Base-by-base conservation (phyloP, 2,113 vertebrate species). In the Eublepharis macularius region DNA sequence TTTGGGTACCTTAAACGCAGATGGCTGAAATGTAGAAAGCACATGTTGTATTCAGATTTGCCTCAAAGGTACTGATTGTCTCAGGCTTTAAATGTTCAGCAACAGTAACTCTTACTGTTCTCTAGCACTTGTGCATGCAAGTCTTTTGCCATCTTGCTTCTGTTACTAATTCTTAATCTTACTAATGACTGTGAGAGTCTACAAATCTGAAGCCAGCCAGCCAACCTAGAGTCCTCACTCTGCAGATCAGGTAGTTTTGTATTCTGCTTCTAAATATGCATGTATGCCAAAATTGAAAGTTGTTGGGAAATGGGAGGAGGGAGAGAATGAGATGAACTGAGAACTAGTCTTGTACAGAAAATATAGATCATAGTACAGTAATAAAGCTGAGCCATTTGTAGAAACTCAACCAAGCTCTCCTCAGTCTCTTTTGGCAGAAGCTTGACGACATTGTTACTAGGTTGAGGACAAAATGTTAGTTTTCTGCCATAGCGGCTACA, bases 151-250 rank as follows among this genome's bases (percentile, higher is more conserved):
- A 80, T n/a, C n/a, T 54, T 86, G 80, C 74, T 1, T 83, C 83
- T 92, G 82, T 88, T 74, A 88, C 89, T 91, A 87, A 89, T 11
- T 13, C 10, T 86, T 90, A 66, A 89, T 66, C 70, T 81, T 82
- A 11, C 84, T 89, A 54, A 79, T 84, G 83, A 24, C 88, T 88
- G 21, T 88, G 21, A 34, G 49, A 69, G 4, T 47, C 63, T 69
- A 11, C 34, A 36, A 4, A 47, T 85, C 32, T 45, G 60, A 69
- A 79, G 70, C 17, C 19, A 79, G 14, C 47, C 29, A 79, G 70
- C 17, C 19, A 79, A 24, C 47, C 29, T 32, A 60, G 54, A 66
- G 19, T 19, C 32, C 11, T 60, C 26, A 34, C 21, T 85, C 70
- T 41, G 39, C 51, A 54, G 26, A 32, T 79, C 21, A 60, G 17